These are phyloP conservation scores for Xiphophorus couchianus DNA, from an alignment of 2,113 vertebrate species.

Conservation along the genomic window DNA sequence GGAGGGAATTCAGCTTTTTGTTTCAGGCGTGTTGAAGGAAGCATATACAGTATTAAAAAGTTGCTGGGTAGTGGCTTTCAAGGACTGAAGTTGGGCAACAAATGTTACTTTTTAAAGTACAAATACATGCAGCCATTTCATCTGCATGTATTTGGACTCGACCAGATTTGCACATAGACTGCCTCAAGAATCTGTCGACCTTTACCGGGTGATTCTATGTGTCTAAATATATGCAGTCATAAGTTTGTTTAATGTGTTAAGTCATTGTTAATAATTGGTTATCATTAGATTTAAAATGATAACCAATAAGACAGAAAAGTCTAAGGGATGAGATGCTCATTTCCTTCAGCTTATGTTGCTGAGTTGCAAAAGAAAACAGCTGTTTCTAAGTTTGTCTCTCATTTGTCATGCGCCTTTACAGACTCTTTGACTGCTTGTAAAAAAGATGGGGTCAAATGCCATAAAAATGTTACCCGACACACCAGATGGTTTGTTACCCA, in stretches of 20 bases:
- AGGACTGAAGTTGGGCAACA: no score
- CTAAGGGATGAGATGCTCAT: neutral
- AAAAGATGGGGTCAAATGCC: neutral
- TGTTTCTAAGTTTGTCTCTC: neutral
- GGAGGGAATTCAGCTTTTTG: no score
- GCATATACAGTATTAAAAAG: no score
- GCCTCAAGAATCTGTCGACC: neutral
- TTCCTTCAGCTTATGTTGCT: neutral
- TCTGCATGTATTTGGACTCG: no score
- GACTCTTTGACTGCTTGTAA: conserved; percentile 3
- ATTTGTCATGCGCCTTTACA: neutral
- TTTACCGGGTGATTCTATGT: no score
- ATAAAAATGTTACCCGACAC: conserved; percentile 5
- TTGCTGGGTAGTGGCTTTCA: no score
- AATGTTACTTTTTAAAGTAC: no score
- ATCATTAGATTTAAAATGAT: neutral
- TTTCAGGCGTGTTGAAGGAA: no score
- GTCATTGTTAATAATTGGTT: neutral
- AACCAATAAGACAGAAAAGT: neutral
- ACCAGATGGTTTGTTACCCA: conserved; percentile 1
- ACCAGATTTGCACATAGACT: no score
- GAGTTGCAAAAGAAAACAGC: neutral
- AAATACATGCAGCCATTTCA: no score
- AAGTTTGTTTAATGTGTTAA: no score
- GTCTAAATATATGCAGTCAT: no score